These are phyloP conservation scores for Eristalis pertinax DNA, from an alignment of 2,888 invertebrate genomes.

Conservation along the genomic window DNA sequence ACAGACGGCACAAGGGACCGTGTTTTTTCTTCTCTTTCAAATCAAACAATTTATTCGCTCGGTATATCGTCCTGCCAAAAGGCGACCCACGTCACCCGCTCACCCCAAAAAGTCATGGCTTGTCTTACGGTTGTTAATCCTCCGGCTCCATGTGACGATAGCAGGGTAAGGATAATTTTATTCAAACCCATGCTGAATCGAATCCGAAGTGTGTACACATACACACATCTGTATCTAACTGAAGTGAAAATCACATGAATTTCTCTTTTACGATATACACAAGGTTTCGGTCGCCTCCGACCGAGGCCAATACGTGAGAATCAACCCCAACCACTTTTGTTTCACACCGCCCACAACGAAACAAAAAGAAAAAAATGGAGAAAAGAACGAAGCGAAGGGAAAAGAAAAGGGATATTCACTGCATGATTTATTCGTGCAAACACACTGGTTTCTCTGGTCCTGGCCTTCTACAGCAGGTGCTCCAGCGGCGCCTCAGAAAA, in stretches of 20 bases:
- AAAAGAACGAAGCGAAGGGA: conserved; percentile 12
- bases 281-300: background rate
- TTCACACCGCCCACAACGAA: too few species aligned
- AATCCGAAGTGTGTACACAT: conserved; percentile 17
- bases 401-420: conserved; percentile 66
- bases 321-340: background rate
- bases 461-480: conserved; percentile 67
- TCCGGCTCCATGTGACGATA: conserved; percentile 41
- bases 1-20: conserved; percentile 56
- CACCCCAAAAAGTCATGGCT: background rate
- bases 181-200: conserved; percentile 66
- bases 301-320: background rate
- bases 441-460: background rate
- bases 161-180: conserved; percentile 59
- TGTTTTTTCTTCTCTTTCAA: conserved; percentile 5
- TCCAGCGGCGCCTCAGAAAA: conserved; percentile 15
- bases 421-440: conserved; percentile 70
- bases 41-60: conserved; percentile 16
- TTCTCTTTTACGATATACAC: conserved; percentile 6
- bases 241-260: conserved; percentile 58
- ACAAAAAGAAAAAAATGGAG: too few species aligned
- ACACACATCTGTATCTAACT: conserved; percentile 14
- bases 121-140: conserved; percentile 48
- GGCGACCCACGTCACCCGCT: background rate
- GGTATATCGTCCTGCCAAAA: conserved; percentile 34